Conservation (phyloP, 2,113 vertebrate genomes). For the Theropithecus gelada region DNA sequence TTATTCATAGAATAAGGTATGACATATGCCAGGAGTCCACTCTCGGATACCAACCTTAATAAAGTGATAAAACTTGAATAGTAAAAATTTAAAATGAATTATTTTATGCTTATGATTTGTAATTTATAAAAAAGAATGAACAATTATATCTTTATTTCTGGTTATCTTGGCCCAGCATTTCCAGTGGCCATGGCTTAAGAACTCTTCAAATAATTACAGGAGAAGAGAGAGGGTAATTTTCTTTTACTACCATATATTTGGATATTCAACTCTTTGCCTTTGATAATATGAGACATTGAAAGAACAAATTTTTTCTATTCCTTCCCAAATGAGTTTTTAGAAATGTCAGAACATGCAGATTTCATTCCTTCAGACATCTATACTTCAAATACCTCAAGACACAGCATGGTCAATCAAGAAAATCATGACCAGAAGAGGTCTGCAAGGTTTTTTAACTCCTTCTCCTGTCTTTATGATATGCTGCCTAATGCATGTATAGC, state of each 20-base stretch:
- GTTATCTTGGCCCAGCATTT: not conserved
- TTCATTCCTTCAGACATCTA: not conserved
- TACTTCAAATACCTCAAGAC: not conserved
- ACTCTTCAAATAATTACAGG: not conserved
- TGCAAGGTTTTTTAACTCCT: not conserved
- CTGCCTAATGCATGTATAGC: not conserved
- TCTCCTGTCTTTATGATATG: not conserved
- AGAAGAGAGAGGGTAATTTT: not conserved
- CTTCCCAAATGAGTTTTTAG: not conserved
- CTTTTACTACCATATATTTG: not conserved
- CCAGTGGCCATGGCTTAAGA: not conserved
- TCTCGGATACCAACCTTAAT: not conserved
- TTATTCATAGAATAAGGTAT: constrained; percentile 22
- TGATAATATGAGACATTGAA: not conserved
- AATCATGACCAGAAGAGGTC: not conserved
- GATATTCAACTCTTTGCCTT: not conserved
- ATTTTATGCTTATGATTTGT: not conserved
- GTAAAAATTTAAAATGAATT: not conserved
- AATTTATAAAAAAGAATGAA: not conserved
- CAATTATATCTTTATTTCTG: not conserved
- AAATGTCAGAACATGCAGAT: not conserved
- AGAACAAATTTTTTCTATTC: not conserved
- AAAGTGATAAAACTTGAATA: not conserved
- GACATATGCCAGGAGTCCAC: not conserved
- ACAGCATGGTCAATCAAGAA: not conserved